phyloP scores from a whole-genome alignment of 2,888 invertebrate species.

The Hetaerina titia region DNA sequence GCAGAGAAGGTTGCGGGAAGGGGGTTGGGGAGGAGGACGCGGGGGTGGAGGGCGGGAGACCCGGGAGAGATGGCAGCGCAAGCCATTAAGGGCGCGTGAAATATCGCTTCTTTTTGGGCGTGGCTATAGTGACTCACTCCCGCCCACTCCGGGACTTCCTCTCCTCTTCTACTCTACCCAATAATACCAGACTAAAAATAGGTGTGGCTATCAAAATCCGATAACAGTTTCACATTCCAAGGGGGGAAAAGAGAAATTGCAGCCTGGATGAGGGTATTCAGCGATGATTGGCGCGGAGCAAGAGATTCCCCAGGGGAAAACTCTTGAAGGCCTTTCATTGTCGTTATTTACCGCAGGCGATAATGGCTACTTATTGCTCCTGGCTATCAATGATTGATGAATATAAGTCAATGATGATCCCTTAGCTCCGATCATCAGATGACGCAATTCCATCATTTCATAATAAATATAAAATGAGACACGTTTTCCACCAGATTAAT shows the following conservation, averaged over 20 bases:
- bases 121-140: conserved; percentile 59
- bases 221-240: conserved; percentile 61
- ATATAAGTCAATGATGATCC: not conserved
- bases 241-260: conserved; percentile 28
- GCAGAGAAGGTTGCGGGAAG: not conserved
- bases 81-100: conserved; percentile 63
- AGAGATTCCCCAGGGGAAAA: not conserved
- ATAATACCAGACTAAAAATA: conserved; percentile 53
- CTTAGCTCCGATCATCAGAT: not conserved
- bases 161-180: not conserved
- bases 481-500: too few species aligned
- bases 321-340: not conserved
- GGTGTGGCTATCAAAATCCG: conserved; percentile 46
- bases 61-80: conserved; percentile 22
- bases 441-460: not conserved
- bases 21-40: not conserved
- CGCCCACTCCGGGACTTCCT: not conserved
- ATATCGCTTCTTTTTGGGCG: conserved; percentile 64
- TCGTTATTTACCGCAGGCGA: not conserved
- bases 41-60: not conserved
- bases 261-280: conserved; percentile 33
- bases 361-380: not conserved
- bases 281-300: conserved; percentile 13
- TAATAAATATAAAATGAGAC: too few species aligned
- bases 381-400: not conserved